These are phyloP conservation scores for Myiopsitta monachus DNA, from an alignment of 2,113 vertebrate genomes.

Conservation along the genomic window DNA sequence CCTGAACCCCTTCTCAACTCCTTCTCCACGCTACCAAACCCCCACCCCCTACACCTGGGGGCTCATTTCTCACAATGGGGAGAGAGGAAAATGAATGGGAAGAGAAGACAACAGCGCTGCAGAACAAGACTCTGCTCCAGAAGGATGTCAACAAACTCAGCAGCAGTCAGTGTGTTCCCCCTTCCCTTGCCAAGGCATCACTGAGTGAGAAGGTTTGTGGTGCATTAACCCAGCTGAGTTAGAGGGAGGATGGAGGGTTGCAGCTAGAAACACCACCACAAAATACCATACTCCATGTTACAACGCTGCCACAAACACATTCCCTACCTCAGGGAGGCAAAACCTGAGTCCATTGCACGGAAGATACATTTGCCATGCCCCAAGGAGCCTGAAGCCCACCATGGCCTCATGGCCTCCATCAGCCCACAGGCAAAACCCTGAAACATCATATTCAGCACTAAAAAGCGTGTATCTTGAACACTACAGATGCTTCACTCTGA, in stretches of 20 bases:
- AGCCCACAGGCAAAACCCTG: not conserved
- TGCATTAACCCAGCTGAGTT: not conserved
- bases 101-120: not conserved
- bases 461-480: fast-evolving
- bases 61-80: not conserved
- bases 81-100: not conserved
- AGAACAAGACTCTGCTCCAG: not conserved
- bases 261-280: not conserved
- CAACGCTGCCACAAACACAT: not conserved
- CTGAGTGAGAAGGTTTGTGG: not conserved
- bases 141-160: not conserved
- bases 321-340: not conserved
- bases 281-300: not conserved
- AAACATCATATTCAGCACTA: not conserved
- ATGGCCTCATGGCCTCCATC: not conserved
- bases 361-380: not conserved
- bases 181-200: not conserved
- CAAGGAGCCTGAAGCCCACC: not conserved
- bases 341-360: fast-evolving
- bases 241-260: not conserved
- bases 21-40: not conserved
- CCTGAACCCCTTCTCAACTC: not conserved
- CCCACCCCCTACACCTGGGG: not conserved
- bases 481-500: not conserved
- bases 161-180: not conserved